These are phyloP conservation scores for Gobius niger DNA, from an alignment of 2,113 vertebrate species.

Conservation along the genomic window DNA sequence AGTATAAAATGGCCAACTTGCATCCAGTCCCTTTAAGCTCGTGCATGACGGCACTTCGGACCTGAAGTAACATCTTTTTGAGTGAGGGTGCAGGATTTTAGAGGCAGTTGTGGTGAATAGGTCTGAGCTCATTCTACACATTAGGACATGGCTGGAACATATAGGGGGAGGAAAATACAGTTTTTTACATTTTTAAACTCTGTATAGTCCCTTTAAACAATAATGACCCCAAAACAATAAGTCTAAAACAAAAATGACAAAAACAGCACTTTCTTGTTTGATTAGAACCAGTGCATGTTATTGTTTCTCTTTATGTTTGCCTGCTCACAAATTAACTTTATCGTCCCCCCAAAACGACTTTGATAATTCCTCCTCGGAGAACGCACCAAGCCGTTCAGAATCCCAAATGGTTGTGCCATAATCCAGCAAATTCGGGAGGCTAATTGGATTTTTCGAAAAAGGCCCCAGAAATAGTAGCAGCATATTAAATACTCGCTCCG, in stretches of 20 bases:
- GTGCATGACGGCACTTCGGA: too few species aligned
- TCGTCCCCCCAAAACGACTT: slow-evolving; percentile 41
- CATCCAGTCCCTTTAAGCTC: too few species aligned
- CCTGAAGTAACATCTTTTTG: too few species aligned
- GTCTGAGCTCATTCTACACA: too few species aligned
- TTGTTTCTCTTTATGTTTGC: slow-evolving; percentile 10
- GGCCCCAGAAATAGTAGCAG: slow-evolving; percentile 57
- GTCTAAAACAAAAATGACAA: background rate
- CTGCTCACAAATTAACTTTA: slow-evolving; percentile 45
- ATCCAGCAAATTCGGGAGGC: slow-evolving; percentile 64
- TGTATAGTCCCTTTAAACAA: too few species aligned
- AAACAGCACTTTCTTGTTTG: background rate
- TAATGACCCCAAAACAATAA: background rate
- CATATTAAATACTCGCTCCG: slow-evolving; percentile 69
- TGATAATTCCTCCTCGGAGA: slow-evolving; percentile 54
- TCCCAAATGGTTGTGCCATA: slow-evolving; percentile 64
- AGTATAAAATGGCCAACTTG: too few species aligned
- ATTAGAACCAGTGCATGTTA: background rate
- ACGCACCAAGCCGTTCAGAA: slow-evolving; percentile 54
- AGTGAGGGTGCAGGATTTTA: too few species aligned
- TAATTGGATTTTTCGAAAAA: slow-evolving; percentile 73
- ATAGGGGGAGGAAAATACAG: too few species aligned
- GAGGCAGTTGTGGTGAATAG: too few species aligned
- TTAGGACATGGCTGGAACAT: too few species aligned
- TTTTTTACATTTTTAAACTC: too few species aligned